Conservation (phyloP, 2,113 vertebrate species). For the Osmerus mordax region DNA sequence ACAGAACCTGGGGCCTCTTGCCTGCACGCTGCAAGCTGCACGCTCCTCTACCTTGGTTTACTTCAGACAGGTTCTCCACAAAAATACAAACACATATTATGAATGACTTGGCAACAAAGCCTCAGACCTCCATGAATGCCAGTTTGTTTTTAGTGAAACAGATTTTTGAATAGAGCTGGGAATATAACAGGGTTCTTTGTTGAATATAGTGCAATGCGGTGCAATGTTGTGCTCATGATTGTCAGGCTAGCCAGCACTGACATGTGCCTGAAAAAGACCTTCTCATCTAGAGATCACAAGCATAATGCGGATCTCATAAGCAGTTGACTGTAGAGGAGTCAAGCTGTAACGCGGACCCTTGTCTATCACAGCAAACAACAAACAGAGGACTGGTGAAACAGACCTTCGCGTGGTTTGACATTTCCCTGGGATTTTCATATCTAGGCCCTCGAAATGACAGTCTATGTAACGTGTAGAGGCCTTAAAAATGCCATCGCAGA, state of each 20-base stretch:
- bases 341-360: conserved; percentile 61
- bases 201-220: background rate
- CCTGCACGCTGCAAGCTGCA: too few species aligned
- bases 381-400: conserved; percentile 47
- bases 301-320: conserved; percentile 48
- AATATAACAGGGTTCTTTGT: background rate
- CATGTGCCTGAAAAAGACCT: conserved; percentile 28
- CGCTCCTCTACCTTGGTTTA: too few species aligned
- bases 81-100: background rate
- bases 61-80: too few species aligned
- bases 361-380: conserved; percentile 73
- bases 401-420: conserved; percentile 70
- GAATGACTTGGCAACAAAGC: too few species aligned
- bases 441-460: conserved; percentile 70
- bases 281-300: conserved; percentile 33
- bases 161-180: background rate
- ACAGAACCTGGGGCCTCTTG: too few species aligned
- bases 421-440: conserved; percentile 76
- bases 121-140: background rate
- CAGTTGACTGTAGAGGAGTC: conserved; percentile 53
- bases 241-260: conserved; percentile 25
- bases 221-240: background rate
- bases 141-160: background rate
- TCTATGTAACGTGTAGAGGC: conserved; percentile 66
- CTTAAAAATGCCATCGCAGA: conserved; percentile 79